Evolutionary conservation across 2,888 invertebrate species (phyloP), one percentile per base, ranked within the genome.

Genomic region (Pollenia amentaria): DNA sequence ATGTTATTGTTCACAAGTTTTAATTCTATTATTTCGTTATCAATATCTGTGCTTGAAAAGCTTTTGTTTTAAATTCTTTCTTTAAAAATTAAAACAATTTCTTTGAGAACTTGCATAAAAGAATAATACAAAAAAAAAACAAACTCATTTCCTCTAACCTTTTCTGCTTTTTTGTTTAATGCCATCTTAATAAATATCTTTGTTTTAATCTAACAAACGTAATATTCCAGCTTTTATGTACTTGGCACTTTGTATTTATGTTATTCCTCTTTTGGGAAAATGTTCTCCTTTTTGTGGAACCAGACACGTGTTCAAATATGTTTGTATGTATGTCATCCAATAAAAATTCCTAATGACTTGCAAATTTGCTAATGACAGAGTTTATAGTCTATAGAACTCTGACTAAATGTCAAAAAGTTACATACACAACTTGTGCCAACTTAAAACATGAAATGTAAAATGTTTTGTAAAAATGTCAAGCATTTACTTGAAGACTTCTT

Each of bases 111-210:
- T 72, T 57, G 46, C 16, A 11, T 40, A 67, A 78, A 42, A 44
- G 21, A 10, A 55, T 18, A 55, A 21, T n/a, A 48, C 14, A 60
- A 64, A 7, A 11, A 38, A 1, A 46, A 29, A 73, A 16, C 29
- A 72, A 51, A 76, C 42, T 48, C 9, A 38, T 77, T 67, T 60
- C 60, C 40, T 79, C 46, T 62, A 60, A 79, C 67, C 64, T 75
- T 81, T 78, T 44, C n/a, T 51, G 16, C 64, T 57, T 60, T 29
- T 65, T 77, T 53, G 60, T 77, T 77, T 29, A 29, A 72, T n/a
- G 55, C 70, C 53, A 80, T 67, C 67, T 76, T 60, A 48, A 75
- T 82, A 69, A 82, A 75, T 81, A 81, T 81, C 80, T 67, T 55
- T 14, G 10, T 16, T 16, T 42, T 69, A 75, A 62, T 75, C 67